Percentiles rank a stretch among this genome's conserved stretches.
These are phyloP conservation scores for Myotis myotis DNA, from an alignment of 2,797 vertebrate genomes.

Conservation along the genomic window DNA sequence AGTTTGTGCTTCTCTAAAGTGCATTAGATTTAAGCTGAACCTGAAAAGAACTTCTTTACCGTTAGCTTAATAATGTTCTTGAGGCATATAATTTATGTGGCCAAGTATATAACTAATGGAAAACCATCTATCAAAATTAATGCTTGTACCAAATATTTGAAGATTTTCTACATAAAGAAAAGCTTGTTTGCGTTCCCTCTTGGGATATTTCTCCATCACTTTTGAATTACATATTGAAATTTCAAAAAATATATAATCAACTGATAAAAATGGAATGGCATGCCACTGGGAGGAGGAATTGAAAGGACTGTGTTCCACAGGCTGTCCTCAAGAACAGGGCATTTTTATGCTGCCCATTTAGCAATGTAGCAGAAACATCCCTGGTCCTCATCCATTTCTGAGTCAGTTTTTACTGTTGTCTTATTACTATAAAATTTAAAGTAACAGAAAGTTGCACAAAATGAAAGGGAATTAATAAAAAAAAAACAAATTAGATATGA, in stretches of 20 bases:
- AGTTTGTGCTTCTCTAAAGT: not conserved
- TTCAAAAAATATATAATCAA: conserved; percentile 26
- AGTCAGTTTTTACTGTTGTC: not conserved
- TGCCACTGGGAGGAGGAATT: not conserved
- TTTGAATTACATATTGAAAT: conserved; percentile 51
- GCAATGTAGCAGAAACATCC: not conserved
- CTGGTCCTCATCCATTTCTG: not conserved
- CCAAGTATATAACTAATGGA: not conserved
- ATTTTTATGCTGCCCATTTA: not conserved
- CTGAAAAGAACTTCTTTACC: conserved; percentile 41
- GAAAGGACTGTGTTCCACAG: not conserved
- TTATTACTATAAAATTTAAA: conserved; percentile 1
- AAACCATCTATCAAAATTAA: conserved; percentile 26
- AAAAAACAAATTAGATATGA: not conserved
- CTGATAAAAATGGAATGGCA: conserved; percentile 13
- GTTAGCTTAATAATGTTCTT: conserved; percentile 31
- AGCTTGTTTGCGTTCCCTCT: conserved; percentile 8
- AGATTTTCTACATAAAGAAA: conserved; percentile 50
- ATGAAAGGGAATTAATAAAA: conserved; percentile 3
- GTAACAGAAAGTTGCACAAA: not conserved
- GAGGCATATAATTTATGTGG: not conserved
- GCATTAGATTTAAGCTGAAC: not conserved
- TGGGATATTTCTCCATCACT: conserved; percentile 12
- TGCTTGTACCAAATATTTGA: conserved; percentile 11
- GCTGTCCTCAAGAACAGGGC: not conserved